Evolutionary conservation across 2,113 vertebrate species (phyloP).

Genomic region (Ophthalmolycus amberensis): DNA sequence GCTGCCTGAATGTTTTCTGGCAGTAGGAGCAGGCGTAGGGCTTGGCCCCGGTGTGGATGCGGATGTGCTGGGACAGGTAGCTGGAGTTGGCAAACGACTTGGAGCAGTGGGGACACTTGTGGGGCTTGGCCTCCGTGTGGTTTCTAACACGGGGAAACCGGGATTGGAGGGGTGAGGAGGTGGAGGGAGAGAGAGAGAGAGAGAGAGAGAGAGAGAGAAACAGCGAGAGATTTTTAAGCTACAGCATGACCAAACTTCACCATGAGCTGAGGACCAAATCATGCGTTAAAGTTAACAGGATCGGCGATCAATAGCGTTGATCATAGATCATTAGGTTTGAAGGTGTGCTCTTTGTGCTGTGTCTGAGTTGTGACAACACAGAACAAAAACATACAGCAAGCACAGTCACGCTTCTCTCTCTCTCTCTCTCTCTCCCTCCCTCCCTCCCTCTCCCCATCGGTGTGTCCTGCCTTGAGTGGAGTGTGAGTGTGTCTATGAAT

Average conservation of each 20-base stretch:
- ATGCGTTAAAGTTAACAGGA: conserved; percentile 51
- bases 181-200: conserved; percentile 66
- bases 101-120: conserved; percentile 99
- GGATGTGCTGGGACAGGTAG: conserved; percentile 99
- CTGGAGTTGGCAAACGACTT: conserved; percentile 99
- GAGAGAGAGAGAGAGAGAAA: conserved; percentile 75
- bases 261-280: conserved; percentile 73
- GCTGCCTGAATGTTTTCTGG: conserved; percentile 98
- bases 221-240: conserved; percentile 81
- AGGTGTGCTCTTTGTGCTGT: conserved; percentile 79
- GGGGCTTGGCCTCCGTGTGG: conserved; percentile 98
- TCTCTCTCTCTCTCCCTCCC: conserved; percentile 67
- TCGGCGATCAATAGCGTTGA: conserved; percentile 50
- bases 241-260: conserved; percentile 75
- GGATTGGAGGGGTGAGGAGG: conserved; percentile 54
- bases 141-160: conserved; percentile 75
- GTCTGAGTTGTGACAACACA: conserved; percentile 83
- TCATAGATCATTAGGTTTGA: conserved; percentile 44
- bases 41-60: conserved; percentile 98
- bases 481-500: conserved; percentile 47
- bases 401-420: conserved; percentile 79
- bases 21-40: conserved; percentile 98
- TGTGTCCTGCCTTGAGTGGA: conserved; percentile 59
- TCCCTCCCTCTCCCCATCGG: conserved; percentile 52
- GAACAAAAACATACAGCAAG: conserved; percentile 83